Percentiles rank a stretch among this genome's conserved stretches.
Evolutionary conservation across 2,888 invertebrate genomes (phyloP).

Genomic region (Hecatera dysodea): DNA sequence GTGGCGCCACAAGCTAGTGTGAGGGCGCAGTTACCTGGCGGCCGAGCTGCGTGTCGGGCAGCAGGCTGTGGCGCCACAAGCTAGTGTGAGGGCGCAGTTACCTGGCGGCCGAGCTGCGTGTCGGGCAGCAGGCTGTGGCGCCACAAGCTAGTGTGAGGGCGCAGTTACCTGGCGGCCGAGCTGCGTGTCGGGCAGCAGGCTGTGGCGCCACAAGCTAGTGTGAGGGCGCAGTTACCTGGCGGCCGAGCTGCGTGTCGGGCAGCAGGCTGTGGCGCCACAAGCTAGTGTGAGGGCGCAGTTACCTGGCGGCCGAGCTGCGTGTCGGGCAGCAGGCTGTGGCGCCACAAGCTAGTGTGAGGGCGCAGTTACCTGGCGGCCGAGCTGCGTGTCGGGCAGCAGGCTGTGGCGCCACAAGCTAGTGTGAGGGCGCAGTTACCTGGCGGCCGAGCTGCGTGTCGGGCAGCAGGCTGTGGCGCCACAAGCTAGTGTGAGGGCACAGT

Average conservation of each 20-base stretch:
- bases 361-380: too few relatives aligned
- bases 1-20: too few relatives aligned
- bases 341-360: too few relatives aligned
- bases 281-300: conserved; percentile 57
- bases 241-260: conserved; percentile 1
- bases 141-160: too few relatives aligned
- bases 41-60: conserved; percentile 2
- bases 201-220: too few relatives aligned
- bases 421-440: conserved; percentile 71
- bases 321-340: conserved; percentile 96
- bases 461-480: neutral
- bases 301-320: conserved; percentile 94
- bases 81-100: conserved; percentile 64
- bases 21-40: conserved; percentile 71
- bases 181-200: too few relatives aligned
- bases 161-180: too few relatives aligned
- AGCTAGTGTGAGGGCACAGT: conserved; percentile 57
- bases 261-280: neutral
- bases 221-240: conserved; percentile 71
- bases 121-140: conserved; percentile 96
- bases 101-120: conserved; percentile 94
- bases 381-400: too few relatives aligned
- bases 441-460: conserved; percentile 2
- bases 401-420: too few relatives aligned
- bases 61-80: neutral